A percentile compares a stretch with the other conserved stretches of the same genome.
These are phyloP conservation scores for Xiphophorus hellerii DNA, from an alignment of 2,113 vertebrate species.

Conservation along the genomic window DNA sequence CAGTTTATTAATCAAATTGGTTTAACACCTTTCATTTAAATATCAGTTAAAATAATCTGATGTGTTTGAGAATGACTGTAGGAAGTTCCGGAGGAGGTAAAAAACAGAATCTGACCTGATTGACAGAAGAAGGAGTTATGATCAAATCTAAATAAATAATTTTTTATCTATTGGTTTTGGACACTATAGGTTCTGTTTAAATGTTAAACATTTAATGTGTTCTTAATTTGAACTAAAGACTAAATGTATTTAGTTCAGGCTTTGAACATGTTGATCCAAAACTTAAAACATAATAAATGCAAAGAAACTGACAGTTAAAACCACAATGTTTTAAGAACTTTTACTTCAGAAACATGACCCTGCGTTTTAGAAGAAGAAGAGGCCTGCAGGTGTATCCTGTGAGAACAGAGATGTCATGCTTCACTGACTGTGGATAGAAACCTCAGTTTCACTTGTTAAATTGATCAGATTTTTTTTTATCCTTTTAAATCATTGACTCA, in stretches of 20 bases:
- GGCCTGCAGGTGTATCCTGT: slow-evolving; percentile 47
- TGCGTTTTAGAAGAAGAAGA: not conserved
- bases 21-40: not conserved
- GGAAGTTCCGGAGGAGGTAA: not conserved
- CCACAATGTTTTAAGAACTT: not conserved
- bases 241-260: not conserved
- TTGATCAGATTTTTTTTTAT: slow-evolving; percentile 4
- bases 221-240: not conserved
- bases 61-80: not conserved
- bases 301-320: not conserved
- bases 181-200: too few relatives aligned
- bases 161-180: not conserved
- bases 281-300: not conserved
- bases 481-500: not conserved
- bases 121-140: not conserved
- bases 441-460: not conserved
- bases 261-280: not conserved
- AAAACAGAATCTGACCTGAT: not conserved
- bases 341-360: not conserved
- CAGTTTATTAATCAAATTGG: too few relatives aligned
- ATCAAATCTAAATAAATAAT: not conserved
- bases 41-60: not conserved
- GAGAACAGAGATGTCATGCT: slow-evolving; percentile 14
- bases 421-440: slow-evolving; percentile 25
- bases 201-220: too few relatives aligned